phyloP scores from a whole-genome alignment of 1,140 invertebrate species.

The Heliconius congener region DNA sequence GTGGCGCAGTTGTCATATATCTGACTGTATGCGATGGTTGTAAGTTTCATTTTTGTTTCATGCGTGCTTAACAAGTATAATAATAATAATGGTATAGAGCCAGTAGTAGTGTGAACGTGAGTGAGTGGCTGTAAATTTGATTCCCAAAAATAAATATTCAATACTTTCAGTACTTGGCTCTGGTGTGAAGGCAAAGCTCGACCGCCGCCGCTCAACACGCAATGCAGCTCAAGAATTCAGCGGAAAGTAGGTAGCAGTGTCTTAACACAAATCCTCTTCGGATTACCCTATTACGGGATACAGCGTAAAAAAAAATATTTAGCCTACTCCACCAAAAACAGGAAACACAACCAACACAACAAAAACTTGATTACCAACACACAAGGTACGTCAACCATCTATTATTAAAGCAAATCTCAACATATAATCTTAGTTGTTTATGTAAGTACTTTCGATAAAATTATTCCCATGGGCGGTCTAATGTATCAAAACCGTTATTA shows the following conservation, averaged over 20 bases:
- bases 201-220: too few relatives aligned
- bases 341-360: background rate
- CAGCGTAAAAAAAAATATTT: background rate
- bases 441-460: slow-evolving; percentile 58
- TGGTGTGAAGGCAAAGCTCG: too few relatives aligned
- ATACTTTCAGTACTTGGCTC: too few relatives aligned
- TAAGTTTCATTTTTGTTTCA: background rate
- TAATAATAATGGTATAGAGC: too few relatives aligned
- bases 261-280: too few relatives aligned
- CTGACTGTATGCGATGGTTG: background rate
- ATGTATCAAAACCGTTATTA: slow-evolving; percentile 64
- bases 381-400: slow-evolving; percentile 50
- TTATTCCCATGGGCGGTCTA: slow-evolving; percentile 63
- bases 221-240: too few relatives aligned
- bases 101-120: too few relatives aligned
- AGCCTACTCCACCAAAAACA: background rate
- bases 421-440: slow-evolving; percentile 54
- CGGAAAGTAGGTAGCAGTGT: too few relatives aligned
- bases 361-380: slow-evolving; percentile 38
- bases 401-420: slow-evolving; percentile 54
- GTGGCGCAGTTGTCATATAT: background rate
- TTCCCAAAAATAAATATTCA: too few relatives aligned
- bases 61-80: too few relatives aligned
- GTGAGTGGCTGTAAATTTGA: too few relatives aligned
- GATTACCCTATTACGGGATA: background rate